Conservation (phyloP, 1,140 invertebrate genomes). For the Achatina immaculata region DNA sequence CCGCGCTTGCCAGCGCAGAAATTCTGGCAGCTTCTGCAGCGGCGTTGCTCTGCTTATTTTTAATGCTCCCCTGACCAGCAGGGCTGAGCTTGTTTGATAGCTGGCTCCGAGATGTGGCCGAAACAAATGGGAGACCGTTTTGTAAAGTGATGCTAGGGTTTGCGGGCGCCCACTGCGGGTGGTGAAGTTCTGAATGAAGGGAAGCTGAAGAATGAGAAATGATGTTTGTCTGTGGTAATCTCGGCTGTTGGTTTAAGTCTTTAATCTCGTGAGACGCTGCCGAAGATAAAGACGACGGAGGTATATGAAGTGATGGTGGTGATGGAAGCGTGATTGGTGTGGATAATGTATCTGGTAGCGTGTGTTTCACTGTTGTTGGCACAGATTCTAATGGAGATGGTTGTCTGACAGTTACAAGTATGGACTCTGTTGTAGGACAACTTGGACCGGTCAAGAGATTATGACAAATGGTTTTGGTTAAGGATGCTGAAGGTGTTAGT, state of each 20-base stretch:
- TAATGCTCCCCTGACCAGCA: constrained; percentile 30
- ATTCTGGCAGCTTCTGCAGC: constrained; percentile 26
- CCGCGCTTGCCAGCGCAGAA: constrained; percentile 10
- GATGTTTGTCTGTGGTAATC: background rate
- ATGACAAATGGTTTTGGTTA: constrained; percentile 11
- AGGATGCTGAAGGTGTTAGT: background rate
- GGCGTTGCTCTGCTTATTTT: constrained; percentile 20
- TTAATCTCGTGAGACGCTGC: background rate
- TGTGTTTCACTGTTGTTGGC: constrained; percentile 31
- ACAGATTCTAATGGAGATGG: constrained; percentile 28
- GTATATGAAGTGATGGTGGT: constrained; percentile 5
- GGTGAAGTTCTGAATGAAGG: background rate
- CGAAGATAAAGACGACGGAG: constrained; percentile 1
- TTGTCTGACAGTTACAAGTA: constrained; percentile 29
- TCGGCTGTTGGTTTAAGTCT: background rate
- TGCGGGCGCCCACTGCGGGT: background rate
- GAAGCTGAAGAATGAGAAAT: background rate
- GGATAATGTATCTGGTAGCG: constrained; percentile 24
- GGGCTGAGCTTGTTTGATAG: constrained; percentile 7
- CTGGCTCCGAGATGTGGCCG: background rate
- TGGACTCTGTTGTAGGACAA: constrained; percentile 11
- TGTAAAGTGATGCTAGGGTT: constrained; percentile 10
- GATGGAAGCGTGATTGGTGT: constrained; percentile 24
- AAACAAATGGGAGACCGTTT: constrained; percentile 24
- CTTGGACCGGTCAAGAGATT: background rate